A percentile compares a stretch with the other conserved stretches of the same genome.
phyloP scores from a whole-genome alignment of 2,113 vertebrate genomes.

The Corydoras maculifer region DNA sequence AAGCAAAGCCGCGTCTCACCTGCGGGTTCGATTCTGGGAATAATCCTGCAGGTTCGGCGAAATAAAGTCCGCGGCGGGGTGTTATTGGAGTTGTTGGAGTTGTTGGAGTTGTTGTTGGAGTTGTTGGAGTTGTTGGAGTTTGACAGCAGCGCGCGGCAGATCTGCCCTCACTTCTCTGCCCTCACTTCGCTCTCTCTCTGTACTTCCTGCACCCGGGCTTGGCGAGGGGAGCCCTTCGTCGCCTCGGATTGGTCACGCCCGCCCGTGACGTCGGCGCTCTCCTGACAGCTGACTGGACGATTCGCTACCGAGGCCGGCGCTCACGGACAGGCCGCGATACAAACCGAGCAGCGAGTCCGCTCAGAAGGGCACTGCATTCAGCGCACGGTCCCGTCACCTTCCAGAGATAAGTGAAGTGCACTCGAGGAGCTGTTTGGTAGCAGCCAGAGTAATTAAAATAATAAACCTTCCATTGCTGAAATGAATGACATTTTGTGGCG shows the following conservation, averaged over 20 bases:
- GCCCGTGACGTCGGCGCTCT: slow-evolving; percentile 15
- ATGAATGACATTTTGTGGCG: background rate
- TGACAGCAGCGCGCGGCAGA: too few relatives aligned
- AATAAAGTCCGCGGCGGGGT: too few relatives aligned
- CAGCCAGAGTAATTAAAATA: background rate
- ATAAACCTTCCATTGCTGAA: slow-evolving; percentile 22
- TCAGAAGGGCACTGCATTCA: background rate
- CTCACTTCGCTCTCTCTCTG: slow-evolving; percentile 1
- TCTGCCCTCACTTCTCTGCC: background rate
- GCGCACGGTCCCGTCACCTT: background rate
- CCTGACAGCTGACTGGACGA: slow-evolving; percentile 34
- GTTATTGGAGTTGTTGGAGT: too few relatives aligned
- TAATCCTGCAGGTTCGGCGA: too few relatives aligned
- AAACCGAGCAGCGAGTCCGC: slow-evolving; percentile 17
- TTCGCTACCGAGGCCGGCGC: background rate
- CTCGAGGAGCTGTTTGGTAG: background rate
- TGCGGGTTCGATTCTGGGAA: too few relatives aligned
- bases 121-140: too few relatives aligned
- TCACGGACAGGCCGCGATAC: background rate
- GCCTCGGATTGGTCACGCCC: slow-evolving; percentile 43
- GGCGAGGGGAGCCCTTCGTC: slow-evolving; percentile 39
- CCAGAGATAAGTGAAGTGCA: background rate
- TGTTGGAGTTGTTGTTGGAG: too few relatives aligned
- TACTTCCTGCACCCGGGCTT: slow-evolving; percentile 54
- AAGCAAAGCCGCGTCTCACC: too few relatives aligned